Percentiles rank a stretch among this genome's conserved stretches.
phyloP scores from a whole-genome alignment of 2,113 vertebrate genomes.

The Pomatorhinus ruficollis region DNA sequence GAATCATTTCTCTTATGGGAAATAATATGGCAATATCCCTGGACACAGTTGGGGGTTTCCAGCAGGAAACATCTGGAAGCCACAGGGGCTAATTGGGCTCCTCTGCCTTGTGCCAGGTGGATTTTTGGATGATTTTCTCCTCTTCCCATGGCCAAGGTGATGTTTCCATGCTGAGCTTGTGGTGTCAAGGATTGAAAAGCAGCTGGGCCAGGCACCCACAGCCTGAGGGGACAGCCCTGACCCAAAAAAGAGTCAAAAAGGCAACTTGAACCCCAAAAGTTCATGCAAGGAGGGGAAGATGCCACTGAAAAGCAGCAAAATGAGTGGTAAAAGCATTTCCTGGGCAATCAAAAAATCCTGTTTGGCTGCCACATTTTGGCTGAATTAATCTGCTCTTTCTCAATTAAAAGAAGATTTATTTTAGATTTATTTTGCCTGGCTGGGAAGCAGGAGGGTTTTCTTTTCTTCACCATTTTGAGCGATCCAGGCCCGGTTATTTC shows the following conservation, averaged over 20 bases:
- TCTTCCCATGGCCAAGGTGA: neutral
- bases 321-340: neutral
- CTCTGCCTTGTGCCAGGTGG: neutral
- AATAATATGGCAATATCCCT: neutral
- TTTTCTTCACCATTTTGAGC: neutral
- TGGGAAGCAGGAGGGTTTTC: neutral
- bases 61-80: conserved; percentile 46
- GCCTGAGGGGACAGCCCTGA: neutral
- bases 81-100: conserved; percentile 4
- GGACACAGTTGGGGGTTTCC: conserved; percentile 19
- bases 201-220: neutral
- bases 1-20: too few species aligned
- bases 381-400: neutral
- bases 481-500: neutral
- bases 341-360: rapidly evolving
- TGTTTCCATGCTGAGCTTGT: neutral
- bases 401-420: neutral
- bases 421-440: neutral
- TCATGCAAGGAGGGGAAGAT: neutral
- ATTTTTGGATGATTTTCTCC: neutral
- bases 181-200: neutral
- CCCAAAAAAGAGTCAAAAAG: neutral
- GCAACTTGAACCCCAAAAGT: neutral
- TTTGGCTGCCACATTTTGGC: neutral
- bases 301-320: neutral